Percentiles rank a stretch among this genome's conserved stretches.
These are phyloP conservation scores for Patagioenas fasciata DNA, from an alignment of 2,113 vertebrate genomes.

Conservation along the genomic window DNA sequence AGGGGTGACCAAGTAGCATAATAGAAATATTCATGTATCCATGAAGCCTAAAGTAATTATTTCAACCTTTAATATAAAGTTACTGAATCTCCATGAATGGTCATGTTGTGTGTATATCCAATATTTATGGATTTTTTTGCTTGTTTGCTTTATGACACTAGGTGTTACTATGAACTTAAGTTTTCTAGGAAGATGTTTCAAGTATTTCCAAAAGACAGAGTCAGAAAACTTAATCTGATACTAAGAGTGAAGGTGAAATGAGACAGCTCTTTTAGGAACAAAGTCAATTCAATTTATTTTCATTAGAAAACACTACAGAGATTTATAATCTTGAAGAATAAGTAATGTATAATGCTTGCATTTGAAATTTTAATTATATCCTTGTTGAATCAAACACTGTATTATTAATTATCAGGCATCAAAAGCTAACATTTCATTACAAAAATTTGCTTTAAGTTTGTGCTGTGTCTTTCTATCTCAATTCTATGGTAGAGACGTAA, in stretches of 20 bases:
- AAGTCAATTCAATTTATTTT: slow-evolving; percentile 31
- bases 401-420: slow-evolving; percentile 14
- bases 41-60: slow-evolving; percentile 53
- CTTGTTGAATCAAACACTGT: not conserved
- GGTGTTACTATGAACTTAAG: not conserved
- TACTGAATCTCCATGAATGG: not conserved
- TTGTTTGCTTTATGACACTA: not conserved
- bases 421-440: not conserved
- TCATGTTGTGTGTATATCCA: not conserved
- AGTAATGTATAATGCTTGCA: slow-evolving; percentile 19
- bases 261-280: slow-evolving; percentile 1
- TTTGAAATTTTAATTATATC: slow-evolving; percentile 42
- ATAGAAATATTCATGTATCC: slow-evolving; percentile 46
- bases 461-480: not conserved
- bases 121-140: not conserved
- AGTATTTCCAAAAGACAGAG: not conserved
- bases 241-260: slow-evolving; percentile 12
- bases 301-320: slow-evolving; percentile 5
- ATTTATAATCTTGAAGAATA: slow-evolving; percentile 5
- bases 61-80: slow-evolving; percentile 3
- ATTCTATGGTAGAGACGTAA: not conserved
- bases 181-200: not conserved
- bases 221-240: not conserved
- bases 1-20: slow-evolving; percentile 37
- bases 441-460: not conserved